Conservation (phyloP, 2,888 invertebrate genomes). For the Dynastes tityus region DNA sequence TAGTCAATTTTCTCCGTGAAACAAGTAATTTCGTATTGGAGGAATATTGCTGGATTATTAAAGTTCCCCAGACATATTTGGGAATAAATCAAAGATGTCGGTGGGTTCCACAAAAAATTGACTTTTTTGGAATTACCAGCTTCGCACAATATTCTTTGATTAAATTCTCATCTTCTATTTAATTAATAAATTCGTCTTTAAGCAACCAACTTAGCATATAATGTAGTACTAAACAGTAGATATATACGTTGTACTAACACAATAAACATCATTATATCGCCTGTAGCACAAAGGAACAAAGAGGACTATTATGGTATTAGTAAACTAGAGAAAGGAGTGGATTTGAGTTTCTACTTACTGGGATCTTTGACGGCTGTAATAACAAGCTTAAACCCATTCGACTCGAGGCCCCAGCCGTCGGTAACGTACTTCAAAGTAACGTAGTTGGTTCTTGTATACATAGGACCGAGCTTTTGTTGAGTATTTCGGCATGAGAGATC, state of each 20-base stretch:
- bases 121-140: no score
- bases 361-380: conserved; percentile 96
- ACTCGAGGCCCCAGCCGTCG: conserved; percentile 93
- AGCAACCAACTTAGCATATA: neutral
- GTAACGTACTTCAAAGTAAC: conserved; percentile 95
- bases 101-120: no score
- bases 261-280: conserved; percentile 28
- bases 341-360: conserved; percentile 78
- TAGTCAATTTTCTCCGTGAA: conserved; percentile 11
- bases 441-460: conserved; percentile 94
- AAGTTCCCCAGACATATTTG: neutral
- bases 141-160: no score
- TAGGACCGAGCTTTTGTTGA: conserved; percentile 88
- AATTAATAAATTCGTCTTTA: no score
- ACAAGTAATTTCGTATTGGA: neutral
- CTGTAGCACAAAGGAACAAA: conserved; percentile 28
- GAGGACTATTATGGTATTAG: conserved; percentile 35
- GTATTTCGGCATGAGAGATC: conserved; percentile 94
- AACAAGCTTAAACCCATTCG: conserved; percentile 93
- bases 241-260: conserved; percentile 17
- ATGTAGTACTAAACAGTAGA: neutral
- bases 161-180: no score
- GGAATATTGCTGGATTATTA: neutral
- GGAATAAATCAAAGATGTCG: neutral
- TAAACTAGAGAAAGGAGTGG: conserved; percentile 28